Conservation (phyloP, 1,140 invertebrate species). For the Bombus picipes region DNA sequence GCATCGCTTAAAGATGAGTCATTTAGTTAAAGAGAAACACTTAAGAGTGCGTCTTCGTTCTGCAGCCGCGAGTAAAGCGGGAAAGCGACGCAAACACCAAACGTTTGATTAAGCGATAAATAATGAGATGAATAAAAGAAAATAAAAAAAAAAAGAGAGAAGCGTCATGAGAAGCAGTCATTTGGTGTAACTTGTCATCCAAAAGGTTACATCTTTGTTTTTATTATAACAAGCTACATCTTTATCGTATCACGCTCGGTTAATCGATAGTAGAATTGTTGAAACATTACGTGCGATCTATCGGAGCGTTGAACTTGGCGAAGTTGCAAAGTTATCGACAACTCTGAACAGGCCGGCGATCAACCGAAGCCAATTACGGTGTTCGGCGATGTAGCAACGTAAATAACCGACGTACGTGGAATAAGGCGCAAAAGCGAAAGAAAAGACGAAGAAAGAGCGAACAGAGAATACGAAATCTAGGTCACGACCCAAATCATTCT, state of each 20-base stretch:
- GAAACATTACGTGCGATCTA: not conserved
- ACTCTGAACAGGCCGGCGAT: constrained; percentile 11
- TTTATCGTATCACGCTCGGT: not conserved
- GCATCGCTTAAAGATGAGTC: constrained; percentile 40
- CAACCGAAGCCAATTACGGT: constrained; percentile 44
- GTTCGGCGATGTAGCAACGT: constrained; percentile 39
- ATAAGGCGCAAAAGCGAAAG: constrained; percentile 41
- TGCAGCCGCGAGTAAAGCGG: not conserved
- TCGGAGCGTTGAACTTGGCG: not conserved
- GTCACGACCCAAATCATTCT: constrained; percentile 66
- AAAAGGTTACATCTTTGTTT: not conserved
- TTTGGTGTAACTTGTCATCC: not conserved
- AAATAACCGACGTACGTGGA: constrained; percentile 20
- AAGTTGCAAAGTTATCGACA: not conserved
- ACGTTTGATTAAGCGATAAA: constrained; percentile 6
- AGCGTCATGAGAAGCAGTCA: not conserved
- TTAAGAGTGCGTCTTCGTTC: not conserved
- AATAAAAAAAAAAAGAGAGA: not conserved
- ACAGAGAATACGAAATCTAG: constrained; percentile 56
- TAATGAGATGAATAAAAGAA: not conserved
- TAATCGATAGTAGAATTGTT: not conserved
- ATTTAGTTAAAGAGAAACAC: constrained; percentile 21
- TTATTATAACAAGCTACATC: not conserved
- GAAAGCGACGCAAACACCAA: not conserved
- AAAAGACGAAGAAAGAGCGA: constrained; percentile 29